Evolutionary conservation across 2,888 invertebrate genomes (phyloP).

Genomic region (Strigamia maritima): DNA sequence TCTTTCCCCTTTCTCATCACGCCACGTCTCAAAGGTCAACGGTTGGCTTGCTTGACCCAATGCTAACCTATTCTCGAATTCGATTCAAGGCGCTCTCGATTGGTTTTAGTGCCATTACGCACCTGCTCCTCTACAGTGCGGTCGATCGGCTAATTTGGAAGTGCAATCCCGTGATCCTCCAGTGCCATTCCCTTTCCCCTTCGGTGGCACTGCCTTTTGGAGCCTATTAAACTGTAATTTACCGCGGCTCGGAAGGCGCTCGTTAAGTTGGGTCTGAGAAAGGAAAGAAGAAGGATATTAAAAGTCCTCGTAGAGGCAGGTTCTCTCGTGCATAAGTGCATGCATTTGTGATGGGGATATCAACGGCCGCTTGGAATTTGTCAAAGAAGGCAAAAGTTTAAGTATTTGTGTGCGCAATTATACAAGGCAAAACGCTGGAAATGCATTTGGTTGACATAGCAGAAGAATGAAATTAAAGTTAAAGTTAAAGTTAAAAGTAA

Average conservation of each 20-base stretch:
- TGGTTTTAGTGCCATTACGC: background rate
- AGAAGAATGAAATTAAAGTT: background rate
- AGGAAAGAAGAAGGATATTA: background rate
- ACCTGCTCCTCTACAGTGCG: background rate
- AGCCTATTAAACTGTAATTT: background rate
- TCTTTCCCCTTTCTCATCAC: background rate
- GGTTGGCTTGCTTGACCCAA: background rate
- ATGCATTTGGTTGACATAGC: background rate
- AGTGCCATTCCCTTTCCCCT: background rate
- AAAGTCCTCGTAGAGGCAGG: background rate
- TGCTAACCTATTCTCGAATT: background rate
- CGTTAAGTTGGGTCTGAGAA: background rate
- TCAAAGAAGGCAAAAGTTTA: background rate
- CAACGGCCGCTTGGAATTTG: background rate
- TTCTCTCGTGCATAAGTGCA: background rate
- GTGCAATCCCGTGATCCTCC: background rate
- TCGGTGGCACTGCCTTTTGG: background rate
- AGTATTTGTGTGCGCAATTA: background rate
- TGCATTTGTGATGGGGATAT: background rate
- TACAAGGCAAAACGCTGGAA: background rate
- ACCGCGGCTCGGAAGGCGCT: background rate
- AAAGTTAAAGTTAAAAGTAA: too few species aligned
- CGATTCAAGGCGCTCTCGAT: background rate
- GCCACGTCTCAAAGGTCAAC: background rate
- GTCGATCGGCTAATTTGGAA: background rate